phyloP scores from a whole-genome alignment of 2,797 vertebrate genomes.

The Erethizon dorsatum region DNA sequence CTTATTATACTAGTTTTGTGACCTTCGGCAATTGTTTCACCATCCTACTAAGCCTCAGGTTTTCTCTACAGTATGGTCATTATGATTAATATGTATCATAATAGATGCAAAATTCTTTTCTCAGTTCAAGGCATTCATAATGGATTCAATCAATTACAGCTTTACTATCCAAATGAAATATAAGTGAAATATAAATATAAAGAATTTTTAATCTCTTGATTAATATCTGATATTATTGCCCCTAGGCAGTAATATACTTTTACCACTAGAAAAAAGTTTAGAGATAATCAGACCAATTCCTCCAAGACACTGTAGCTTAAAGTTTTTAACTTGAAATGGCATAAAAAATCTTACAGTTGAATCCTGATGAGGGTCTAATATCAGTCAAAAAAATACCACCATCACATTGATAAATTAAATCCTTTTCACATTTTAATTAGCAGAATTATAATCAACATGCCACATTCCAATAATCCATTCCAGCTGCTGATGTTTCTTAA shows the following conservation, averaged over 20 bases:
- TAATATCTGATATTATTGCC: neutral
- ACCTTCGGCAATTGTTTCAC: neutral
- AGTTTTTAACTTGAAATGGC: neutral
- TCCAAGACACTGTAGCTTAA: conserved; percentile 9
- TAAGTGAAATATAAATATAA: conserved; percentile 52
- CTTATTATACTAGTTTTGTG: neutral
- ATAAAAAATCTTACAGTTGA: neutral
- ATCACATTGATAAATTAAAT: neutral
- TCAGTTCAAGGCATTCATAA: neutral
- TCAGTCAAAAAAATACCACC: neutral
- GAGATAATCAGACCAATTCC: neutral
- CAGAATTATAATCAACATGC: neutral
- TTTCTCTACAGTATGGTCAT: neutral
- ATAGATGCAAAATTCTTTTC: neutral
- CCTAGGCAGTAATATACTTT: conserved; percentile 13
- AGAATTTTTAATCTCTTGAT: neutral
- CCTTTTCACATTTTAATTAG: neutral
- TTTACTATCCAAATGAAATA: conserved; percentile 57
- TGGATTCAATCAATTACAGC: conserved; percentile 32
- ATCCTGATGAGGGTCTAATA: neutral
- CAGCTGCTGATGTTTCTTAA: neutral
- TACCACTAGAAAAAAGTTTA: neutral
- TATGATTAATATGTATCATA: neutral
- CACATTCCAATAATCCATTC: neutral
- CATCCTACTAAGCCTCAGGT: neutral